Percentiles rank a stretch among this genome's conserved stretches.
Conservation (phyloP, 2,888 invertebrate species). For the Drosophila yooni region DNA sequence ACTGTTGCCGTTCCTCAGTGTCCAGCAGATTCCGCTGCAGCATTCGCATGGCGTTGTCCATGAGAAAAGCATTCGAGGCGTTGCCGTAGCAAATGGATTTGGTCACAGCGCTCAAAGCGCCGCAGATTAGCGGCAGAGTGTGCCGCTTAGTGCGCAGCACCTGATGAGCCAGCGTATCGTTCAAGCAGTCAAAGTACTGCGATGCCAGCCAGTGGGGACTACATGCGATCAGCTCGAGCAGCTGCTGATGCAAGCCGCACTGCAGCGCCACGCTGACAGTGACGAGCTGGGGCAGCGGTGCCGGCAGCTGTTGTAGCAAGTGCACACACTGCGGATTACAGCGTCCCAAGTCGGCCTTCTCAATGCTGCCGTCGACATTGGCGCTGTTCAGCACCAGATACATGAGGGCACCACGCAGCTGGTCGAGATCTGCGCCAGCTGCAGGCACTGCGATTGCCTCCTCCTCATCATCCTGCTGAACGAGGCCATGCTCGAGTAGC, state of each 20-base stretch:
- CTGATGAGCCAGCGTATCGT: slow-evolving; percentile 25
- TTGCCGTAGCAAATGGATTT: slow-evolving; percentile 26
- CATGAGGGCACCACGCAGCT: slow-evolving; percentile 56
- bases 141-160: background rate
- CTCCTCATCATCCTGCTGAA: slow-evolving; percentile 9
- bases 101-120: slow-evolving; percentile 37
- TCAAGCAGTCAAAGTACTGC: slow-evolving; percentile 52
- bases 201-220: slow-evolving; percentile 50
- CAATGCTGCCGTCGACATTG: background rate
- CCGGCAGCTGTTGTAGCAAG: slow-evolving; percentile 46
- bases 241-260: slow-evolving; percentile 46
- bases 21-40: slow-evolving; percentile 57
- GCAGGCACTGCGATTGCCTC: background rate
- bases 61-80: background rate
- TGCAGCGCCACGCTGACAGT: slow-evolving; percentile 40
- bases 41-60: slow-evolving; percentile 20
- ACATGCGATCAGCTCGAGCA: slow-evolving; percentile 57
- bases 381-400: slow-evolving; percentile 47
- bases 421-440: slow-evolving; percentile 22
- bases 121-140: slow-evolving; percentile 15
- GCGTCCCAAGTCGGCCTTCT: background rate
- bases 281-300: slow-evolving; percentile 39
- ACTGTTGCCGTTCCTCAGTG: slow-evolving; percentile 19
- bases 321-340: slow-evolving; percentile 50
- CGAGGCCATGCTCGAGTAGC: slow-evolving; percentile 48